Percentiles rank a stretch among this genome's conserved stretches.
Evolutionary conservation across 2,797 vertebrate species (phyloP).

Genomic region (Helicolenus hilgendorfi): DNA sequence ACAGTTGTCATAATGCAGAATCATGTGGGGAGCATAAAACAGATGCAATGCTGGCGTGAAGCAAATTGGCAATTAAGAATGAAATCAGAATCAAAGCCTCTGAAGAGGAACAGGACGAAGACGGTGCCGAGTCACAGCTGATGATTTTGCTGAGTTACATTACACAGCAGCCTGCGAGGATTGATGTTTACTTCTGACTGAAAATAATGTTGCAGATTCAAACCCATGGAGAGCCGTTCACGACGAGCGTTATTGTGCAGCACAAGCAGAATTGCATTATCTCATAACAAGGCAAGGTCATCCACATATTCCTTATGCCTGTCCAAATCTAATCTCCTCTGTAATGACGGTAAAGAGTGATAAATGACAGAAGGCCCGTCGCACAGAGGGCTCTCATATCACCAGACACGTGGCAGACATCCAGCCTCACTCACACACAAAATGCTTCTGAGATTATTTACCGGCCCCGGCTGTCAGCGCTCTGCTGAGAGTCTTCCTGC

Average conservation of each 20-base stretch:
- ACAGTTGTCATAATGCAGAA: background rate
- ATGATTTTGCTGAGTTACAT: constrained; percentile 30
- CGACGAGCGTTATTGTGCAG: constrained; percentile 4
- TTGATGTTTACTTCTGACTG: background rate
- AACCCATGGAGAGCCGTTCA: background rate
- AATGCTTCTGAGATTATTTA: constrained; percentile 39
- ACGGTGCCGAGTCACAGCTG: background rate
- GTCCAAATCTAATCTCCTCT: constrained; percentile 69
- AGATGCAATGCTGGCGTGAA: constrained; percentile 62
- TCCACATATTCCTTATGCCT: constrained; percentile 56
- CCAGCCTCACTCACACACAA: constrained; percentile 51
- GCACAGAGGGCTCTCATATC: constrained; percentile 58
- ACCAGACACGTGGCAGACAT: constrained; percentile 62
- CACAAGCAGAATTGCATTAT: constrained; percentile 30
- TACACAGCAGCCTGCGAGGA: background rate
- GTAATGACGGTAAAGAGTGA: constrained; percentile 59
- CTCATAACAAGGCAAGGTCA: constrained; percentile 57
- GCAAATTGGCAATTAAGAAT: constrained; percentile 70
- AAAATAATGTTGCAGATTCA: background rate
- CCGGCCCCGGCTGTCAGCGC: constrained; percentile 41
- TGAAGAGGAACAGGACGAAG: constrained; percentile 8
- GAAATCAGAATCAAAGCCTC: constrained; percentile 30
- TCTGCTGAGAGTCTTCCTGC: constrained; percentile 44
- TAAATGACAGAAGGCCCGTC: constrained; percentile 56
- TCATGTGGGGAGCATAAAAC: constrained; percentile 33